Base-by-base conservation (phyloP, 2,797 vertebrate genomes). In the Halcyon smyrnensis region DNA sequence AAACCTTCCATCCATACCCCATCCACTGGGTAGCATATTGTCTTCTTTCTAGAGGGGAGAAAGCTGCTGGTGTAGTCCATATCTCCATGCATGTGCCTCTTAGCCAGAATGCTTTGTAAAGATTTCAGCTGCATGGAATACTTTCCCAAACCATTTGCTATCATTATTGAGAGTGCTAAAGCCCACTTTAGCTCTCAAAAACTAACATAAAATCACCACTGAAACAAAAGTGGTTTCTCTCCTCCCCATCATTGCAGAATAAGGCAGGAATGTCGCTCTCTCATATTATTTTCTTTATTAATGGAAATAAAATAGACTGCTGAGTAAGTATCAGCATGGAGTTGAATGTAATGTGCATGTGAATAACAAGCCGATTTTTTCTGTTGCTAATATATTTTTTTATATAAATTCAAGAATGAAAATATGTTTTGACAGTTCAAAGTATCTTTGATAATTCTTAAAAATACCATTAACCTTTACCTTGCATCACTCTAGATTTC, bases 341-440 rank as follows among this genome's bases (percentile, higher is more conserved):
- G 28, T 12, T 51, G 60, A 92, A 77, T 82, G 57, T 63, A 82
- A 89, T 56, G 37, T 74, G n/a, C 39, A 45, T 73, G 63, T 89
- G 74, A 94, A 87, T 82, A 89, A 54, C 74, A 79, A 87, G 56
- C 8, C 92, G 71, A 63, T 87, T 93, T 95, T 91, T 87, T 93
- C 36, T 59, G 12, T 89, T 50, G 62, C 7, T 81, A 30, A 19
- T 80, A 17, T 9, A 46, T 91, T 89, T 87, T 90, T 81, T 46
- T 0, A 43, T 37, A 70, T 25, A 70, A 87, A 91, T 83, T 68
- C 10, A 83, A 27, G 87, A 80, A 25, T 15, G 8, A 83, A 94
- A 84, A 78, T 69, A 70, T 27, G 34, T 87, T 95, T 84, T 84
- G 41, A 18, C 12, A 16, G 13, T 46, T 86, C 16, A 36, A 37